Percentiles rank a stretch among this genome's conserved stretches.
phyloP scores from a whole-genome alignment of 2,888 invertebrate genomes.

The Hedya salicella region DNA sequence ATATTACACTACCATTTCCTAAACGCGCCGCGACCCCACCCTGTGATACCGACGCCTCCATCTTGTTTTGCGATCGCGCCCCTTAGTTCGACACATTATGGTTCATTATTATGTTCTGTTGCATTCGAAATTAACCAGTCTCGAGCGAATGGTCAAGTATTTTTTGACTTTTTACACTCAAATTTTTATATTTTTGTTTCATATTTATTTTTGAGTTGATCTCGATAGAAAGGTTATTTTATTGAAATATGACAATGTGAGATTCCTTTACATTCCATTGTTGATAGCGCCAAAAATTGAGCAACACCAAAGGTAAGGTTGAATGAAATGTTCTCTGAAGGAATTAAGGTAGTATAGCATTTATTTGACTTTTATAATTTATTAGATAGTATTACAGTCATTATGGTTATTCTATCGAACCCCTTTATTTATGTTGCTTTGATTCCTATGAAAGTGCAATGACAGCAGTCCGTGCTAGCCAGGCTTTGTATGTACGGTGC shows the following conservation, averaged over 20 bases:
- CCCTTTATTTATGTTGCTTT: constrained; percentile 62
- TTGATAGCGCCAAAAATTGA: constrained; percentile 73
- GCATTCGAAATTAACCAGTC: constrained; percentile 62
- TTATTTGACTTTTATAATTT: constrained; percentile 80
- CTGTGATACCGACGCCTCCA: constrained; percentile 43
- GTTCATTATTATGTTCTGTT: constrained; percentile 78
- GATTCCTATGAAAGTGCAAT: constrained; percentile 54
- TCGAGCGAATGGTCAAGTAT: constrained; percentile 86
- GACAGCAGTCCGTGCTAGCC: constrained; percentile 53
- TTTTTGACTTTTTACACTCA: constrained; percentile 86
- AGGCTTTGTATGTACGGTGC: constrained; percentile 45
- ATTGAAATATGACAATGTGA: constrained; percentile 67
- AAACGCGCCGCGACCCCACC: constrained; percentile 66
- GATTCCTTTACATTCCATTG: constrained; percentile 78
- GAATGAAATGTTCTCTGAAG: constrained; percentile 70
- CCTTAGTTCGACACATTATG: constrained; percentile 58
- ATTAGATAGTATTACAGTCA: constrained; percentile 49
- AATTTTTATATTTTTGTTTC: constrained; percentile 71
- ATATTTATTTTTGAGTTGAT: constrained; percentile 69
- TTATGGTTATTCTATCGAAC: constrained; percentile 46
- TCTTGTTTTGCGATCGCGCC: constrained; percentile 58
- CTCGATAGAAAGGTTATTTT: constrained; percentile 66
- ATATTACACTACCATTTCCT: constrained; percentile 86
- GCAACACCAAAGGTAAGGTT: constrained; percentile 82
- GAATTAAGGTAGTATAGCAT: constrained; percentile 85